Conservation (phyloP, 1,140 invertebrate genomes). For the Pachypeltis micranthus region DNA sequence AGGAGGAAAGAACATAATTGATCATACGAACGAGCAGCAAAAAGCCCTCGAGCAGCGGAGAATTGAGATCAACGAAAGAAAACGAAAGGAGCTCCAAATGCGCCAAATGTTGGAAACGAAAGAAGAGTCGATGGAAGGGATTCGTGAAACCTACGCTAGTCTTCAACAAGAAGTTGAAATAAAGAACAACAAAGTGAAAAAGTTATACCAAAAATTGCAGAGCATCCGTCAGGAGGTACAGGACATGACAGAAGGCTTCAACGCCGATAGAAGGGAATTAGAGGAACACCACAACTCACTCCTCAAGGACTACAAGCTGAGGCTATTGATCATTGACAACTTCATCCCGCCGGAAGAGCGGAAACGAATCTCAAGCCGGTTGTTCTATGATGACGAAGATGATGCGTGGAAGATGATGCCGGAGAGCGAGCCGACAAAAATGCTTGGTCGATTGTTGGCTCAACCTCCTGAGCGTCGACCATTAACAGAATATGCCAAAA, state of each 20-base stretch:
- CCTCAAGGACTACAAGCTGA: conserved; percentile 63
- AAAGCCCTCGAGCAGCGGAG: conserved; percentile 65
- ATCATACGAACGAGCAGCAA: conserved; percentile 83
- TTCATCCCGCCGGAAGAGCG: conserved; percentile 79
- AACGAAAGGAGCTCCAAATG: conserved; percentile 65
- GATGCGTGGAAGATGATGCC: conserved; percentile 63
- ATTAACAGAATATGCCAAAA: conserved; percentile 29
- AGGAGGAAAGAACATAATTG: conserved; percentile 75
- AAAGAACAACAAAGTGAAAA: conserved; percentile 79
- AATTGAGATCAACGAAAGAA: conserved; percentile 72
- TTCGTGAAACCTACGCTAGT: conserved; percentile 72
- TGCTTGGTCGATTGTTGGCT: conserved; percentile 21
- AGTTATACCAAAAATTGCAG: conserved; percentile 52
- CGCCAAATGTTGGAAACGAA: conserved; percentile 73
- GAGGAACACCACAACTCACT: conserved; percentile 70
- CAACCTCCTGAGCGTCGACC: conserved; percentile 22
- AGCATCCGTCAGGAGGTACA: conserved; percentile 54
- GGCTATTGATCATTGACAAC: conserved; percentile 86
- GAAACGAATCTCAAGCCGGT: conserved; percentile 62
- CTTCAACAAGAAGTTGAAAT: conserved; percentile 85
- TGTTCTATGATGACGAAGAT: conserved; percentile 75
- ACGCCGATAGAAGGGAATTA: conserved; percentile 62
- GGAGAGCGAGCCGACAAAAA: conserved; percentile 24
- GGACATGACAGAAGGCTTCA: conserved; percentile 72
- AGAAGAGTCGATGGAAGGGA: conserved; percentile 75